Base-by-base conservation (phyloP, 1,140 invertebrate species). In the Drosophila nikananu region DNA sequence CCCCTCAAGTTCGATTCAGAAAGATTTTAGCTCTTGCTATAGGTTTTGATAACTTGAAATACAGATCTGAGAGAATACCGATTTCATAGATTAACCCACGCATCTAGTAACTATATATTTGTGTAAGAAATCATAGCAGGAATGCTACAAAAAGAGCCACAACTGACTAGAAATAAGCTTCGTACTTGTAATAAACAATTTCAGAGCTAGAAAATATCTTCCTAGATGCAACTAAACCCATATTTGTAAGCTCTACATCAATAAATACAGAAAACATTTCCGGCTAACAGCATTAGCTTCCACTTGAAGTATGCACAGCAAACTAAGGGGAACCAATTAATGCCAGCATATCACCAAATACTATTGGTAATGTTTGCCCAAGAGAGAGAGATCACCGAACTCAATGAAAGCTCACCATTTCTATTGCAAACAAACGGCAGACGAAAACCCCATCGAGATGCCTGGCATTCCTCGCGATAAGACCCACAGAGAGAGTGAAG, bases 401-500 rank as follows among this genome's bases (percentile, higher is more conserved):
- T 9, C 4, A 37, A 37, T 23, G 52, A 10, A 55, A 37, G 19
- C 32, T 4, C 21, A 48, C 37, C 44, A 41, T 66, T 35, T 19
- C 35, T 32, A 37, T 54, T n/a, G 17, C 66, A 49, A 51, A 51
- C 35, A 42, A 25, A 15, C 32, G 25, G 41, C 21, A 49, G 39
- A 39, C 55, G 30, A 42, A 59, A 25, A n/a, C n/a, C n/a, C 19
- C 66, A 65, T 8, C 4, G 27, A 52, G 48, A 66, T 52, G 21
- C 62, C 21, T 54, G 17, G 48, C 46, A 70, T 66, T 68, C 66
- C 46, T 19, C 23, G 12, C 1, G 58, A 68, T 63, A 63, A 68
- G 59, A 51, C 25, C 30, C 41, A 62, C 58, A 62, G 10, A 19
- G 27, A 5, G 19, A 21, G 19, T 2, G 21, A 48, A 6, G n/a